Evolutionary conservation across 2,113 vertebrate genomes (phyloP).

Genomic region (Euleptes europaea): DNA sequence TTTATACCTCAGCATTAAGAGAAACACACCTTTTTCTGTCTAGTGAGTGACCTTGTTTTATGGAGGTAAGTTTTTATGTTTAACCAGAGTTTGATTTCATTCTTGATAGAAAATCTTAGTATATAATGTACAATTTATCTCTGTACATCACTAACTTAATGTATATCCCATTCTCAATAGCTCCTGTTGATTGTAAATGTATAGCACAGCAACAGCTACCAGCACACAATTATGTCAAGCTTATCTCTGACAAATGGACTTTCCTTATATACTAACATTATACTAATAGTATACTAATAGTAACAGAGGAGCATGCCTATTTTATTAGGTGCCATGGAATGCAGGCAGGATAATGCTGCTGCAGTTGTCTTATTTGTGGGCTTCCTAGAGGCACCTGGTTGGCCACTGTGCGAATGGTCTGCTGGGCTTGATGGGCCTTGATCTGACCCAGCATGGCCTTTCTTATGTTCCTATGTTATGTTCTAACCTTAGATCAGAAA

Average conservation of each 20-base stretch:
- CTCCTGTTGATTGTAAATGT: constrained; percentile 53
- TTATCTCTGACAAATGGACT: constrained; percentile 10
- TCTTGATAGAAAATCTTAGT: constrained; percentile 11
- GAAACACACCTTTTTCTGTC: constrained; percentile 2
- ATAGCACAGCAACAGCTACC: background rate
- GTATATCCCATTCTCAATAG: constrained; percentile 12
- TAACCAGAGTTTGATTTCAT: background rate
- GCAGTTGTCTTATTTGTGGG: too few species aligned
- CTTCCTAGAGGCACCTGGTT: too few species aligned
- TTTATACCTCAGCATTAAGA: background rate
- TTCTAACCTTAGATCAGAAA: background rate
- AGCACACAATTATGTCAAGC: constrained; percentile 30
- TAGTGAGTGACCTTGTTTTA: constrained; percentile 23
- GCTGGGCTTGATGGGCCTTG: too few species aligned
- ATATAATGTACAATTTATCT: background rate
- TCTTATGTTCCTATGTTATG: too few species aligned
- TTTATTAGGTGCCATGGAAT: too few species aligned
- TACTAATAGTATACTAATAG: too few species aligned
- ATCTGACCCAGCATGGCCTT: too few species aligned
- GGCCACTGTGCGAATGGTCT: too few species aligned
- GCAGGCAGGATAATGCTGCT: too few species aligned
- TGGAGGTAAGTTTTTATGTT: constrained; percentile 28
- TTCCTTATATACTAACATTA: background rate
- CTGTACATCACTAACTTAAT: constrained; percentile 37
- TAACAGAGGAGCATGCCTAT: too few species aligned